Conservation (phyloP, 2,797 vertebrate species). For the Phylloscopus collybita region DNA sequence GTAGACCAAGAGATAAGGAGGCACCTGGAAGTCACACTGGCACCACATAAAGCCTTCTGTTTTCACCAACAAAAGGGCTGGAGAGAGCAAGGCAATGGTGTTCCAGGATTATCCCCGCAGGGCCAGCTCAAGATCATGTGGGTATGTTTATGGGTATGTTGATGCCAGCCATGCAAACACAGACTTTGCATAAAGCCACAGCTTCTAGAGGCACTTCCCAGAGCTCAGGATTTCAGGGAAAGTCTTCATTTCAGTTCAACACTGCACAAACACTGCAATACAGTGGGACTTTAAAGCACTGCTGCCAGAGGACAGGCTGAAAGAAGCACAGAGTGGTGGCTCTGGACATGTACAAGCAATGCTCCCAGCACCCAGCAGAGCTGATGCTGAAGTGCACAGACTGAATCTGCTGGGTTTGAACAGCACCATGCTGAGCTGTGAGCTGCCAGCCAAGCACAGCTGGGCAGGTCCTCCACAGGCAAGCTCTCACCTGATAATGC, state of each 20-base stretch:
- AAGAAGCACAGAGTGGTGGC: fast-evolving
- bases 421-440: not conserved
- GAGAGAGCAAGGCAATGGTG: not conserved
- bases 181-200: not conserved
- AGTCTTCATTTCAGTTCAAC: not conserved
- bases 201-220: not conserved
- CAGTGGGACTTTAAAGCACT: fast-evolving
- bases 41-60: not conserved
- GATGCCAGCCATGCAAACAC: not conserved
- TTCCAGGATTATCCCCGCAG: not conserved
- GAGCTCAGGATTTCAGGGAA: not conserved
- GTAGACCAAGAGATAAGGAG: not conserved
- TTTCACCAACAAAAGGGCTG: not conserved
- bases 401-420: not conserved
- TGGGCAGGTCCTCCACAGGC: fast-evolving
- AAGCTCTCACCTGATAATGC: not conserved
- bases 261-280: not conserved
- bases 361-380: not conserved
- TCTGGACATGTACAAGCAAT: not conserved
- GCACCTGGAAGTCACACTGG: not conserved
- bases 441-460: not conserved
- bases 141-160: not conserved
- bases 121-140: not conserved
- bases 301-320: not conserved
- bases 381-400: not conserved